These are phyloP conservation scores for Ferrisia virgata DNA, from an alignment of 2,888 invertebrate genomes.

Conservation along the genomic window DNA sequence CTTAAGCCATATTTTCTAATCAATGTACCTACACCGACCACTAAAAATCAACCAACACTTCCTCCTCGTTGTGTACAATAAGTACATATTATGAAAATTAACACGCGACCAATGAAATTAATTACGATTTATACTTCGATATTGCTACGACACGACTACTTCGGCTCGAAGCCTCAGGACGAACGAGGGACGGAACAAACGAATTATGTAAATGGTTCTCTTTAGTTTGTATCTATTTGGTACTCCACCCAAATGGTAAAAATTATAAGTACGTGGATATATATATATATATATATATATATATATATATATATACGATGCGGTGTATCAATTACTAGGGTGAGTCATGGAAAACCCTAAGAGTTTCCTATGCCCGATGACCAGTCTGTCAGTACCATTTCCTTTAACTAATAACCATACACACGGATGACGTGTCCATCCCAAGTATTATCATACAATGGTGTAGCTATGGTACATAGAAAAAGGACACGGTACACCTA, in stretches of 20 bases:
- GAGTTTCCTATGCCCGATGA: conserved; percentile 8
- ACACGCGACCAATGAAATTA: background rate
- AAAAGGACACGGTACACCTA: background rate
- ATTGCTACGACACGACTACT: background rate
- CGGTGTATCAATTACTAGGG: conserved; percentile 33
- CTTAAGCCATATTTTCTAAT: no score
- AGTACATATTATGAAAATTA: background rate
- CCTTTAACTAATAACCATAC: conserved; percentile 5
- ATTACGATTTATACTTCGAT: background rate
- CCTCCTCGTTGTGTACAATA: no score
- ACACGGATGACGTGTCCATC: conserved; percentile 41
- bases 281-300: no score
- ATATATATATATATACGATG: no score
- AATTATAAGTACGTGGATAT: background rate
- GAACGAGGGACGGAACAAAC: background rate
- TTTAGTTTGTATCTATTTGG: background rate
- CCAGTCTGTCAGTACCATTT: conserved; percentile 7
- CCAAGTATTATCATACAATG: conserved; percentile 24
- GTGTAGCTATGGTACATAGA: background rate
- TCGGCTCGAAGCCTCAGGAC: background rate
- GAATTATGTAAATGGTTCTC: conserved; percentile 42
- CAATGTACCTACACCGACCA: no score
- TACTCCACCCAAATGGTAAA: conserved; percentile 36
- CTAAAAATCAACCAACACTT: background rate
- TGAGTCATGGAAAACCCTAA: conserved; percentile 37